Conservation (phyloP, 2,888 invertebrate species). For the Tenthredo notha region DNA sequence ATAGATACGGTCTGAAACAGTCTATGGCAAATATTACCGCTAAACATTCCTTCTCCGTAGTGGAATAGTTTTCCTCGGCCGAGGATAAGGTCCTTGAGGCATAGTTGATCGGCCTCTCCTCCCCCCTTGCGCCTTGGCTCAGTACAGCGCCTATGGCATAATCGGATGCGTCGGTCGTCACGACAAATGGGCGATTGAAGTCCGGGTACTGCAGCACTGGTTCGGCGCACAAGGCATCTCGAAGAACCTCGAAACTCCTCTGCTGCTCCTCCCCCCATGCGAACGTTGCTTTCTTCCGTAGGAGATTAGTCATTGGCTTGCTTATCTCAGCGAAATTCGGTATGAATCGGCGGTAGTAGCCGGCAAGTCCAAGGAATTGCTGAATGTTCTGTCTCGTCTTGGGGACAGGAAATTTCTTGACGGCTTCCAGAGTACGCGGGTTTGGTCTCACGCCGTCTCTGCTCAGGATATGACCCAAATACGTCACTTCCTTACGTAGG, state of each 20-base stretch:
- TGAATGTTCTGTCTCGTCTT: not conserved
- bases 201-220: too few relatives aligned
- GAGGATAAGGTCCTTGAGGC: not conserved
- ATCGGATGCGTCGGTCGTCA: too few relatives aligned
- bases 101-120: not conserved
- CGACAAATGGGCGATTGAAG: too few relatives aligned
- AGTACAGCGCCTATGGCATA: constrained; percentile 18
- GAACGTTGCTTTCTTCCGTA: not conserved
- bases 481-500: too few relatives aligned
- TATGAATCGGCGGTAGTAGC: too few relatives aligned
- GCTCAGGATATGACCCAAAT: too few relatives aligned
- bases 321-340: not conserved
- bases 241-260: not conserved
- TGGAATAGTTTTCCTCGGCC: not conserved
- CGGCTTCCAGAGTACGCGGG: too few relatives aligned
- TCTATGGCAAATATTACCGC: too few relatives aligned
- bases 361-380: not conserved
- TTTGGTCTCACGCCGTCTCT: too few relatives aligned
- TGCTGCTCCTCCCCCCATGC: constrained; percentile 15
- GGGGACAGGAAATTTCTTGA: constrained; percentile 7
- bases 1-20: too few relatives aligned
- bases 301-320: not conserved
- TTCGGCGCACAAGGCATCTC: not conserved
- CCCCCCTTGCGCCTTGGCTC: not conserved
- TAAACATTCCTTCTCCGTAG: too few relatives aligned